Evolutionary conservation across 1,140 invertebrate species (phyloP).

Genomic region (Cherax quadricarinatus): DNA sequence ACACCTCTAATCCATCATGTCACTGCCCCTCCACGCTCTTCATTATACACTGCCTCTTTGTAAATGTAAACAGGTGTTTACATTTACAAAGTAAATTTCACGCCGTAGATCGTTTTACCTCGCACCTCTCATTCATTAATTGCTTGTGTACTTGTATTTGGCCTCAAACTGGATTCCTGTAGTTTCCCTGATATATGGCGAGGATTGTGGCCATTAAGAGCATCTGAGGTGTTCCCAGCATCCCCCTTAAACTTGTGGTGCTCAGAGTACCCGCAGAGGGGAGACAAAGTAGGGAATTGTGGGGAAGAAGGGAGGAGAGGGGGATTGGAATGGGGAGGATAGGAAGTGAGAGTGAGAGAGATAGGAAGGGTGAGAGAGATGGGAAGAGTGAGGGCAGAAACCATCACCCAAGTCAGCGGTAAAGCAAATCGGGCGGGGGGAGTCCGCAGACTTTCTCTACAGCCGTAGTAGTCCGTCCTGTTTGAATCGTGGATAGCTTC

Average conservation of each 20-base stretch:
- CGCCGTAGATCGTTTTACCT: no score
- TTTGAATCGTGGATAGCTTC: not conserved
- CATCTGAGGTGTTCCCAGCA: slow-evolving; percentile 27
- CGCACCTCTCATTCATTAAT: not conserved
- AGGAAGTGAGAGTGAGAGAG: not conserved
- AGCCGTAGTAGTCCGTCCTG: no score
- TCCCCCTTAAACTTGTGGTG: not conserved
- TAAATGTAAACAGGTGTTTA: no score
- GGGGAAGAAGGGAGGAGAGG: not conserved
- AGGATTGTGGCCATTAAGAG: slow-evolving; percentile 21
- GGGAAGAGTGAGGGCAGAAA: not conserved
- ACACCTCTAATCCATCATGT: no score
- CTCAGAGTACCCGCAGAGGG: not conserved
- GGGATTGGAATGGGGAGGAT: not conserved
- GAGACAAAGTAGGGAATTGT: not conserved
- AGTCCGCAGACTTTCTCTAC: slow-evolving; percentile 14
- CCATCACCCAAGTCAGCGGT: not conserved
- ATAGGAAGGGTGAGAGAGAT: not conserved
- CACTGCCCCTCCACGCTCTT: no score
- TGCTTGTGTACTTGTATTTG: slow-evolving; percentile 31
- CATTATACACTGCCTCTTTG: no score
- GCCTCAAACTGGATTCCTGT: slow-evolving; percentile 31
- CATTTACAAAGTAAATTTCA: no score
- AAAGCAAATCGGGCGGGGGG: slow-evolving; percentile 12
- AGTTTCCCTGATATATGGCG: slow-evolving; percentile 30